These are phyloP conservation scores for Oreortyx pictus DNA, from an alignment of 2,797 vertebrate species.

Conservation along the genomic window DNA sequence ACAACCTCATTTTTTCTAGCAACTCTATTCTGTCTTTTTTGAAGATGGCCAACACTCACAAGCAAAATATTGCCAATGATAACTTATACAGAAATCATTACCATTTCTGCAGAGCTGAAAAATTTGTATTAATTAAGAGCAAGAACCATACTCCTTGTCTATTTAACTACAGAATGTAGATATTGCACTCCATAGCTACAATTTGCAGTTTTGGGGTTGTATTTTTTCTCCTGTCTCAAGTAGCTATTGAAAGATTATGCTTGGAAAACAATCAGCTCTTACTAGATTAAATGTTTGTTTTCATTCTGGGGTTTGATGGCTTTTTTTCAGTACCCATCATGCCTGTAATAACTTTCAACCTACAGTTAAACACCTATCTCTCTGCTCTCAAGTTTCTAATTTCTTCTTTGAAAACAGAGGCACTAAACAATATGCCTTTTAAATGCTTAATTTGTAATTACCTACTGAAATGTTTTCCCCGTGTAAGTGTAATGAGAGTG, in stretches of 20 bases:
- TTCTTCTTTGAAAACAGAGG: constrained; percentile 47
- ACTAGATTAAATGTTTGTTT: constrained; percentile 30
- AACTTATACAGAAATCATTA: neutral
- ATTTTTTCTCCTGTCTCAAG: constrained; percentile 24
- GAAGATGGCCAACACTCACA: neutral
- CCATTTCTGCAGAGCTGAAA: neutral
- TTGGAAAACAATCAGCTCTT: constrained; percentile 56
- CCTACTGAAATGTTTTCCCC: neutral
- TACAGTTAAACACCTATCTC: constrained; percentile 47
- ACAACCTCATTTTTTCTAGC: neutral
- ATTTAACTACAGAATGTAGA: neutral
- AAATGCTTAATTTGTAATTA: constrained; percentile 52
- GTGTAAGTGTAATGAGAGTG: accelerated
- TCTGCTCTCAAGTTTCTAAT: constrained; percentile 3
- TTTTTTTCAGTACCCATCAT: neutral
- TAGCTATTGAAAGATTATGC: constrained; percentile 32
- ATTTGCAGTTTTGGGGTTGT: neutral
- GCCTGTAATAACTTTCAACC: constrained; percentile 39
- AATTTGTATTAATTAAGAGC: constrained; percentile 41
- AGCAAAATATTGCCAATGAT: neutral
- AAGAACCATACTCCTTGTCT: neutral
- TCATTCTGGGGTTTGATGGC: neutral
- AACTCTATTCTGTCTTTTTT: neutral
- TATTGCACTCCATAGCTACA: constrained; percentile 4
- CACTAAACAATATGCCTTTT: neutral